These are phyloP conservation scores for Ctenopoma multispine DNA, from an alignment of 2,797 vertebrate genomes.

Conservation along the genomic window DNA sequence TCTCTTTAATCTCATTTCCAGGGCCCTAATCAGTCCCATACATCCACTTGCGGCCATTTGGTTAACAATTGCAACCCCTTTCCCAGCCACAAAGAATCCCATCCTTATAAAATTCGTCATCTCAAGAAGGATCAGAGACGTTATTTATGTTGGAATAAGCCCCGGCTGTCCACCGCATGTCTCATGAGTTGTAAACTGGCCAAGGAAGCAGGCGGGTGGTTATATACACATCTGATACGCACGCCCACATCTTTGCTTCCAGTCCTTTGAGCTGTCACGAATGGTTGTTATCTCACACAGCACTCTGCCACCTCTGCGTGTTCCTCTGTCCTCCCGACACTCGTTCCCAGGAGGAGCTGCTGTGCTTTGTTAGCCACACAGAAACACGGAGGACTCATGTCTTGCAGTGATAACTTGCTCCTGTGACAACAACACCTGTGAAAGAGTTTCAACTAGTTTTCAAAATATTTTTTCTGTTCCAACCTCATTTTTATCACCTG, in stretches of 20 bases:
- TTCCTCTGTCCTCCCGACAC: slow-evolving; percentile 45
- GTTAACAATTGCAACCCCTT: slow-evolving; percentile 70
- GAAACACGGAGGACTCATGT: slow-evolving; percentile 60
- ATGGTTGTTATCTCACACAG: slow-evolving; percentile 61
- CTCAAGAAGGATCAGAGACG: slow-evolving; percentile 71
- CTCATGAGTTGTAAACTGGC: slow-evolving; percentile 58
- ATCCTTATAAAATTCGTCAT: slow-evolving; percentile 77
- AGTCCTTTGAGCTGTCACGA: slow-evolving; percentile 60
- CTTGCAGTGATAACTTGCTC: slow-evolving; percentile 49
- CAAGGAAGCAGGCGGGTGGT: slow-evolving; percentile 62
- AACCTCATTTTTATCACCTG: neutral
- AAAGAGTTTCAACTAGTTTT: neutral
- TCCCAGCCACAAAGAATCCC: slow-evolving; percentile 64
- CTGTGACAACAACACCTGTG: slow-evolving; percentile 18
- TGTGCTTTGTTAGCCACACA: slow-evolving; percentile 54
- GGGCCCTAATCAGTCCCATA: slow-evolving; percentile 81
- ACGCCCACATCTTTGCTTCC: slow-evolving; percentile 52
- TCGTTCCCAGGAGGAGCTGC: slow-evolving; percentile 32
- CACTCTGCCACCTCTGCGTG: slow-evolving; percentile 49
- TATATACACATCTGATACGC: slow-evolving; percentile 62
- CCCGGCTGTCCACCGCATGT: slow-evolving; percentile 55
- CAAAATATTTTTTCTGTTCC: neutral
- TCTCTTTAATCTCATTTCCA: slow-evolving; percentile 84
- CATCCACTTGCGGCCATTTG: slow-evolving; percentile 68
- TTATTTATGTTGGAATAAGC: slow-evolving; percentile 68